These are phyloP conservation scores for Sarcophilus harrisii DNA, from an alignment of 2,797 vertebrate species.

Conservation along the genomic window DNA sequence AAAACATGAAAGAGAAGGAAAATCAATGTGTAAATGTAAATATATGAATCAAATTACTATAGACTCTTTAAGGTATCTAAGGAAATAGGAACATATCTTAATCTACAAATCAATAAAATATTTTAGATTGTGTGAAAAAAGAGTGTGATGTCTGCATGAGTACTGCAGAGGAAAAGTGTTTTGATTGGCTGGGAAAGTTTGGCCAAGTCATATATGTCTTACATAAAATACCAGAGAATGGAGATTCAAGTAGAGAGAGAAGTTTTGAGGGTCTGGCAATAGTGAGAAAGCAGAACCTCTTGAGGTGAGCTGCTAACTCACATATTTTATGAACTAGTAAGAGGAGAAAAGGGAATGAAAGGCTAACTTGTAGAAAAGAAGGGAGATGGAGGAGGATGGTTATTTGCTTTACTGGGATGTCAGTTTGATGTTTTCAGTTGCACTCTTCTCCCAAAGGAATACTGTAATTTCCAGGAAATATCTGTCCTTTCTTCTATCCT, in stretches of 20 bases:
- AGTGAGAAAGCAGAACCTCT: not conserved
- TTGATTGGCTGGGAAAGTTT: not conserved
- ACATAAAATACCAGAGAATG: not conserved
- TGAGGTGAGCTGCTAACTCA: not conserved
- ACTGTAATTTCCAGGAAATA: not conserved
- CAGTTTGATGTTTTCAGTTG: not conserved
- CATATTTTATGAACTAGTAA: not conserved
- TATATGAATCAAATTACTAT: not conserved
- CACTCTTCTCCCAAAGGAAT: not conserved
- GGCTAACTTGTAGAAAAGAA: not conserved
- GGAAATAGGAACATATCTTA: not conserved
- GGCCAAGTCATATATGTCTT: not conserved
- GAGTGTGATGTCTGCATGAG: not conserved
- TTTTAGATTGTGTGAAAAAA: not conserved
- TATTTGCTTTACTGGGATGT: not conserved
- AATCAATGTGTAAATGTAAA: not conserved
- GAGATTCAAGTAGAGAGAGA: not conserved
- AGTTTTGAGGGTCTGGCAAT: not conserved
- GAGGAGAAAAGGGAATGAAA: not conserved
- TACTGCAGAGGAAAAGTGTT: not conserved
- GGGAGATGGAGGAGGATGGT: not conserved
- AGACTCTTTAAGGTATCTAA: not conserved
- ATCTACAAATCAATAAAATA: not conserved
- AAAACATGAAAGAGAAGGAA: not conserved
- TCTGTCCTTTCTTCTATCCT: not conserved